Evolutionary conservation across 2,797 vertebrate genomes (phyloP).

Genomic region (Eidolon dupreanum): DNA sequence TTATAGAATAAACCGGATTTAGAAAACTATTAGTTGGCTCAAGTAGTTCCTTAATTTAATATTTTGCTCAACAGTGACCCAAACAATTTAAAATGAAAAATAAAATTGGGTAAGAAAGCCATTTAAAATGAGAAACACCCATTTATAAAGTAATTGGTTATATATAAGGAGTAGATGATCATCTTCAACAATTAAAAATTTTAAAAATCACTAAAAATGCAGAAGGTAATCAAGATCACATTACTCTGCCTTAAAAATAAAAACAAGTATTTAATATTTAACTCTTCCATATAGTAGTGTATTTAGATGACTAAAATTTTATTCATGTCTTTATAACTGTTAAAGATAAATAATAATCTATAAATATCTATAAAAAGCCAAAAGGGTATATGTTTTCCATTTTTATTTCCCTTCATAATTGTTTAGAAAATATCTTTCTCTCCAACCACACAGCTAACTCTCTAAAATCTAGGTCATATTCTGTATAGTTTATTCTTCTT

Average conservation of each 20-base stretch:
- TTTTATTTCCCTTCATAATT: background rate
- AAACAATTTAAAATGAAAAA: constrained; percentile 31
- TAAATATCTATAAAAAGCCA: background rate
- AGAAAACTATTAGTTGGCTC: background rate
- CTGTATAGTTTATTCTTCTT: background rate
- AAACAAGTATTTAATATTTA: background rate
- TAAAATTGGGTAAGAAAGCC: background rate
- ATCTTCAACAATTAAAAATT: constrained; percentile 24
- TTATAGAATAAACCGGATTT: background rate
- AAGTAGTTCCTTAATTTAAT: constrained; percentile 4
- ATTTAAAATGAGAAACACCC: background rate
- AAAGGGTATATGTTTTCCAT: background rate
- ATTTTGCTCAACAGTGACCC: constrained; percentile 12
- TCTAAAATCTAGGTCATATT: background rate
- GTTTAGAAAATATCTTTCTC: constrained; percentile 2
- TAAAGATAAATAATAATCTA: background rate
- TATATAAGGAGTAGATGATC: background rate
- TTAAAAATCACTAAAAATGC: constrained; percentile 12
- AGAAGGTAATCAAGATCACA: background rate
- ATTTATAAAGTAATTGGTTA: constrained; percentile 11
- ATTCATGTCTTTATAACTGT: background rate
- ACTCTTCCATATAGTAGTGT: background rate
- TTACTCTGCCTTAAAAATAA: background rate
- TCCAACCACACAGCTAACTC: background rate
- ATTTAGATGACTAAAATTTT: background rate